phyloP scores from a whole-genome alignment of 2,113 vertebrate species.

The Aleadryas rufinucha region DNA sequence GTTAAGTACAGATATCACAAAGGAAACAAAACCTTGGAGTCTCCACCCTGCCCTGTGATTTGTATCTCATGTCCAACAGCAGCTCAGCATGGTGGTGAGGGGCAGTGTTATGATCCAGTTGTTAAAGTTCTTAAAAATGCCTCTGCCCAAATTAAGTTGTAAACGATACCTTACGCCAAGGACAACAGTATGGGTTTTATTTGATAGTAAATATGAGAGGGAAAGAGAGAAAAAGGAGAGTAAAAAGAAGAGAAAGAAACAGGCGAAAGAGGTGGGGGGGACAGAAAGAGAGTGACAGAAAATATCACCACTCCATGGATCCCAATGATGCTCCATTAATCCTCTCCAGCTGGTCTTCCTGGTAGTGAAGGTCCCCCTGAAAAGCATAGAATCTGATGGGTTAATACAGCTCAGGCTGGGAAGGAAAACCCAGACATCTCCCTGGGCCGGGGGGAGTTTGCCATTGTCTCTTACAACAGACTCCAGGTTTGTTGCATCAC shows the following conservation, averaged over 20 bases:
- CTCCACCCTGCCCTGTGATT: neutral
- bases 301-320: neutral
- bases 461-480: neutral
- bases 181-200: neutral
- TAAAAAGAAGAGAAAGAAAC: neutral
- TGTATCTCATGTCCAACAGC: neutral
- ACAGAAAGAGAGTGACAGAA: neutral
- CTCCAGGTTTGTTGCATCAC: neutral
- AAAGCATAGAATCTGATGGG: neutral
- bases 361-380: neutral
- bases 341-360: neutral
- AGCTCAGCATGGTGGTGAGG: rapidly evolving
- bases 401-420: neutral
- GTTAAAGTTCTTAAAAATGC: neutral
- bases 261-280: neutral
- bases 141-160: neutral
- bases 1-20: neutral
- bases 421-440: neutral
- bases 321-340: neutral
- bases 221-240: neutral
- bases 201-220: neutral
- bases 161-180: neutral
- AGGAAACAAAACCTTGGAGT: neutral
- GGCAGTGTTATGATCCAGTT: neutral
- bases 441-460: neutral